phyloP scores from a whole-genome alignment of 2,113 vertebrate species.

The Hypanus sabinus region DNA sequence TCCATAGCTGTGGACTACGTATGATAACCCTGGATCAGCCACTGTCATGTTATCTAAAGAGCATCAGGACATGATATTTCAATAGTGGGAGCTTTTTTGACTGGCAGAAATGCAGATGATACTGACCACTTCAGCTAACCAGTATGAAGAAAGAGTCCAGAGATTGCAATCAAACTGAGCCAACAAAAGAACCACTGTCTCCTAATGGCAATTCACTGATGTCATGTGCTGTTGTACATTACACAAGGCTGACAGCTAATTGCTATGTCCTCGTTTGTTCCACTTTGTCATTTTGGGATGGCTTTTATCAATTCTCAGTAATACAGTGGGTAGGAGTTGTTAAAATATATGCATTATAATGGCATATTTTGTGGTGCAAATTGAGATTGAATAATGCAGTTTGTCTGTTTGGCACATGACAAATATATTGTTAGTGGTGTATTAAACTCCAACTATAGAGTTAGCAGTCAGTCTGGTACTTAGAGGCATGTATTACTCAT shows the following conservation, averaged over 20 bases:
- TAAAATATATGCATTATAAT: neutral
- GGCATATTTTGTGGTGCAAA: neutral
- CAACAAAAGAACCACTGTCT: slow-evolving; percentile 33
- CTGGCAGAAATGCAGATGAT: slow-evolving; percentile 25
- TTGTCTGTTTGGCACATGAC: neutral
- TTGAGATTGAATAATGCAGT: neutral
- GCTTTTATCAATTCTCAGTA: neutral
- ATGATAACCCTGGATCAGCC: neutral
- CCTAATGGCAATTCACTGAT: slow-evolving; percentile 11
- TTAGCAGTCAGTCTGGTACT: neutral
- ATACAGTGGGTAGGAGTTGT: neutral
- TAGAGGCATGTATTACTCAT: slow-evolving; percentile 14
- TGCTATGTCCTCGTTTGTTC: slow-evolving; percentile 7
- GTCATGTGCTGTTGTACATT: slow-evolving; percentile 1
- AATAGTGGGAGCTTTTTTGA: neutral
- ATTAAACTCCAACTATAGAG: neutral
- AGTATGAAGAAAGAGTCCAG: neutral
- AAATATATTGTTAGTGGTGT: neutral
- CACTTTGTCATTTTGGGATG: neutral
- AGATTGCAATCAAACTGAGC: slow-evolving; percentile 22
- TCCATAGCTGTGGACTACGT: neutral
- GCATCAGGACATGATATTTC: neutral
- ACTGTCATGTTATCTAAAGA: neutral
- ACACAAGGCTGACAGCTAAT: slow-evolving; percentile 13
- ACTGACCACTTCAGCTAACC: neutral